A percentile compares a stretch with the other conserved stretches of the same genome.
These are phyloP conservation scores for Agriopis marginaria DNA, from an alignment of 2,888 invertebrate species.

Conservation along the genomic window DNA sequence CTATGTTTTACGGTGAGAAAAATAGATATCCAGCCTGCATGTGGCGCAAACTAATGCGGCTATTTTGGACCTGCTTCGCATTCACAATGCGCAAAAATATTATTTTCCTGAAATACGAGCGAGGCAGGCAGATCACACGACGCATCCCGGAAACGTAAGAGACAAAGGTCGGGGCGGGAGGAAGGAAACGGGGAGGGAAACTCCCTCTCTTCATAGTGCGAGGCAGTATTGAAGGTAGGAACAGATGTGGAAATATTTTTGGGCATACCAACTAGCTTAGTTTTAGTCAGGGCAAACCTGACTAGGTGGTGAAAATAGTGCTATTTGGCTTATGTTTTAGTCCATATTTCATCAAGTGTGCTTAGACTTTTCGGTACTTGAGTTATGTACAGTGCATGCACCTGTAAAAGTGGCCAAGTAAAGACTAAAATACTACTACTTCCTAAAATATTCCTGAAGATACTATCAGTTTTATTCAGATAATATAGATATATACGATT, in stretches of 20 bases:
- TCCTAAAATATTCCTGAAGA: too few relatives aligned
- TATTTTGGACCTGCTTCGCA: conserved; percentile 18
- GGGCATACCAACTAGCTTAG: not conserved
- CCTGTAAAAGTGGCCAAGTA: too few relatives aligned
- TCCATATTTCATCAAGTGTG: too few relatives aligned
- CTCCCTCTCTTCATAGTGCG: conserved; percentile 10
- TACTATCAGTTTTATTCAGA: too few relatives aligned
- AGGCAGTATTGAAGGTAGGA: conserved; percentile 10
- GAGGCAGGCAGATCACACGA: conserved; percentile 28
- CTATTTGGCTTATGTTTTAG: too few relatives aligned
- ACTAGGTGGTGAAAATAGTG: too few relatives aligned
- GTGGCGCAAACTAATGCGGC: conserved; percentile 11
- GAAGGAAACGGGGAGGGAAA: conserved; percentile 1
- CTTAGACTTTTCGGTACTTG: too few relatives aligned
- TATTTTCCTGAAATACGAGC: conserved; percentile 34
- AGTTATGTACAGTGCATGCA: too few relatives aligned
- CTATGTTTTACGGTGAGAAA: not conserved
- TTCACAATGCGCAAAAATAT: conserved; percentile 34
- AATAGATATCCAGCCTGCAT: not conserved
- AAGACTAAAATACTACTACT: too few relatives aligned
- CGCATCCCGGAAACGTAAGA: conserved; percentile 44
- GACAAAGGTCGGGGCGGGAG: conserved; percentile 38
- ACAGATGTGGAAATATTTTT: not conserved
- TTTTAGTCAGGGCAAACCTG: not conserved
- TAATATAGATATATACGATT: too few relatives aligned